Evolutionary conservation across 2,888 invertebrate species (phyloP).

Genomic region (Agrochola lychnidis): DNA sequence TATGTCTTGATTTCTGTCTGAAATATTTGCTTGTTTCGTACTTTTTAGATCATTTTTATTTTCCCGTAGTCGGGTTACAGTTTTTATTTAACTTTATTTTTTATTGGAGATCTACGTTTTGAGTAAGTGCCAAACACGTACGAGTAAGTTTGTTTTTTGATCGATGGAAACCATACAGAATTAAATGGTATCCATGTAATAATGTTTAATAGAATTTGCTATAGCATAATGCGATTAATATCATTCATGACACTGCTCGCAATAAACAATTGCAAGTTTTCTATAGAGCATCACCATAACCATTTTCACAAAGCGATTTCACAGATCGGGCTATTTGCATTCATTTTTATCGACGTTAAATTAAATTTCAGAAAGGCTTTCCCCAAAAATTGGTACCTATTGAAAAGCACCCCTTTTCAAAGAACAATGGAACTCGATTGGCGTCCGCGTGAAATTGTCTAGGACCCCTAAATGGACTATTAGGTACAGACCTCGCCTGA

Average conservation of each 20-base stretch:
- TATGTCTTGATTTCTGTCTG: no score
- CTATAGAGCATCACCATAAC: background rate
- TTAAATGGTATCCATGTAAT: background rate
- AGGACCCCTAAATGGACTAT: conserved; percentile 79
- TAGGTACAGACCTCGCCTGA: conserved; percentile 75
- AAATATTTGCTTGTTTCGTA: no score
- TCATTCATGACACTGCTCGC: background rate
- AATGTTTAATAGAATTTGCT: background rate
- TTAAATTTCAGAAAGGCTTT: conserved; percentile 51
- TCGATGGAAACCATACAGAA: background rate
- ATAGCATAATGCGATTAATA: background rate
- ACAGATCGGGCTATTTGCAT: conserved; percentile 27
- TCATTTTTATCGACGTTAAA: conserved; percentile 46
- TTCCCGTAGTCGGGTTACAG: no score
- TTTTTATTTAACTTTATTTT: no score
- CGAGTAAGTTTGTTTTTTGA: background rate
- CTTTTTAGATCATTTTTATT: no score
- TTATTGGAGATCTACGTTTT: background rate
- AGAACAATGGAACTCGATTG: conserved; percentile 77
- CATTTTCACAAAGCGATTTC: conserved; percentile 11
- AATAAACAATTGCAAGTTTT: background rate
- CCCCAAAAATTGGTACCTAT: conserved; percentile 41
- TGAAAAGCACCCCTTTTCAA: conserved; percentile 58
- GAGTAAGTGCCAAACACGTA: background rate
- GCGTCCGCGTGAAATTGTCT: conserved; percentile 76